Percentiles rank a stretch among this genome's conserved stretches.
These are phyloP conservation scores for Rhinoptilus africanus DNA, from an alignment of 2,113 vertebrate genomes.

Conservation along the genomic window DNA sequence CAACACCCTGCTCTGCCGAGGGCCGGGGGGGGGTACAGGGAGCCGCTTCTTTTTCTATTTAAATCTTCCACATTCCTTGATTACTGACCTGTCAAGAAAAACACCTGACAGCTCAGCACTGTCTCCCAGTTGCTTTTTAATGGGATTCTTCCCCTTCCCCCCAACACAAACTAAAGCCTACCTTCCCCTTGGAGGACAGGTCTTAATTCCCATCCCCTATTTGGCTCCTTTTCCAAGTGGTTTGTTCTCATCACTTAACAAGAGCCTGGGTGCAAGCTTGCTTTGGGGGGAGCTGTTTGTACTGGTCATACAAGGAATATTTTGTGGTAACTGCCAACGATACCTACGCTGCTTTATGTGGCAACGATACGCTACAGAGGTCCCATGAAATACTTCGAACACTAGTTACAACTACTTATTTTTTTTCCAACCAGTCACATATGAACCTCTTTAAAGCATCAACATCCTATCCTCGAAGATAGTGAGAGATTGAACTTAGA, in stretches of 20 bases:
- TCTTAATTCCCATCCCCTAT: background rate
- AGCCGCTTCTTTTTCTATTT: background rate
- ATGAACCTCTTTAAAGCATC: background rate
- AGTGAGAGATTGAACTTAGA: background rate
- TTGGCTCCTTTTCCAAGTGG: background rate
- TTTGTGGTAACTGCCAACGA: background rate
- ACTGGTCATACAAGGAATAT: no score
- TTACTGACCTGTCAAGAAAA: background rate
- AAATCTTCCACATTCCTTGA: background rate
- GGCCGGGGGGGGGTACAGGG: rapidly evolving
- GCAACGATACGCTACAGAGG: background rate
- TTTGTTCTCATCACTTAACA: background rate
- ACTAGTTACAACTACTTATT: background rate
- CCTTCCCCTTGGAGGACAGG: background rate
- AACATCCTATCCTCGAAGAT: background rate
- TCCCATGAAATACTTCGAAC: background rate
- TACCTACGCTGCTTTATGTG: no score
- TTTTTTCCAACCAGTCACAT: background rate
- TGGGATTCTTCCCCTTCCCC: background rate
- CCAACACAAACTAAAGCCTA: no score
- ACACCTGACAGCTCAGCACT: background rate
- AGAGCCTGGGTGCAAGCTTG: background rate
- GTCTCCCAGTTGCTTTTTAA: background rate
- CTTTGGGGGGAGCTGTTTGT: background rate
- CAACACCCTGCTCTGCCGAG: rapidly evolving